Conservation (phyloP, 2,888 invertebrate species). For the Congeria kusceri region DNA sequence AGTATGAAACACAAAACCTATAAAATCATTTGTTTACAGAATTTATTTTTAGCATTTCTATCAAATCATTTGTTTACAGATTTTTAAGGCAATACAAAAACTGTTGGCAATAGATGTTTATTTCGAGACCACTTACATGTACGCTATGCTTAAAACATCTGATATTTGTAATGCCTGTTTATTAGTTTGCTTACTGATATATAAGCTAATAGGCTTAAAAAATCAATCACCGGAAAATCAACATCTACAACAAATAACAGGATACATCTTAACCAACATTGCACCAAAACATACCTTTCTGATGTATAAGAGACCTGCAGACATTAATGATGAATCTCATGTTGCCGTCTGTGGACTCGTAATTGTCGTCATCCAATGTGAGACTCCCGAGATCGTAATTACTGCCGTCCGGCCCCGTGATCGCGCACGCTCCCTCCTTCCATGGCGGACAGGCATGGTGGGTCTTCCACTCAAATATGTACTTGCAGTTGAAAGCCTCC, state of each 20-base stretch:
- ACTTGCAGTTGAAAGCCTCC: constrained; percentile 75
- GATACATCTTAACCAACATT: not conserved
- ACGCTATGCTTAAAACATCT: too few species aligned
- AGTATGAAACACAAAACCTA: too few species aligned
- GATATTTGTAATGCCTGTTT: too few species aligned
- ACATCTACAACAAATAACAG: not conserved
- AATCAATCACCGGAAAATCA: too few species aligned
- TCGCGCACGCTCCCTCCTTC: constrained; percentile 65
- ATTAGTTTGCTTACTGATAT: too few species aligned
- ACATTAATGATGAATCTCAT: constrained; percentile 78
- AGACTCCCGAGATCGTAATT: constrained; percentile 74
- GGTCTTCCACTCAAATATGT: constrained; percentile 80
- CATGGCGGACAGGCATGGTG: constrained; percentile 76
- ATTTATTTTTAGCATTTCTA: too few species aligned
- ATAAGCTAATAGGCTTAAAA: too few species aligned
- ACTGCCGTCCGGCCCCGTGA: constrained; percentile 8
- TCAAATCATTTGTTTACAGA: too few species aligned
- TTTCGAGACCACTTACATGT: too few species aligned
- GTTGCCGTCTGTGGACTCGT: constrained; percentile 60
- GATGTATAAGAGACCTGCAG: constrained; percentile 78
- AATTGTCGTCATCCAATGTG: constrained; percentile 69
- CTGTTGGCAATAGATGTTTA: too few species aligned
- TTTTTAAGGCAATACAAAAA: too few species aligned
- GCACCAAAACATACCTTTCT: constrained; percentile 69
- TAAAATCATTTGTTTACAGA: too few species aligned